These are phyloP conservation scores for Eclectus roratus DNA, from an alignment of 2,113 vertebrate species.

Conservation along the genomic window DNA sequence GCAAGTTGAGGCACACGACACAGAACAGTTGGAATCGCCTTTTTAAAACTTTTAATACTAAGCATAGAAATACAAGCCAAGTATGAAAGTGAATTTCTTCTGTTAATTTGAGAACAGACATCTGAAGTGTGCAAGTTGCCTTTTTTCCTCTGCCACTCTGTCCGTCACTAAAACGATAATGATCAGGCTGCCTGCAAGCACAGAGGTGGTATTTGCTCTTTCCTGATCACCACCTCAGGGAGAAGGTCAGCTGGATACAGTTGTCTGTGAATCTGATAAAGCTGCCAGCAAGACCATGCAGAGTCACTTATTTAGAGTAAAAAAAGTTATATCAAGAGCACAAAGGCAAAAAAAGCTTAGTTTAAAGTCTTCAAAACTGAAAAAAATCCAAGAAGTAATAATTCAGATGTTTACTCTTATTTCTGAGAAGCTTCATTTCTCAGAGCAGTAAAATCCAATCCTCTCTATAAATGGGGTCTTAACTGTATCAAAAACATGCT, in stretches of 20 bases:
- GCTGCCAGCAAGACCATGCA: not conserved
- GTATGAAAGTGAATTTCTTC: not conserved
- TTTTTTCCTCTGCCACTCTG: not conserved
- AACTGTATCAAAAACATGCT: not conserved
- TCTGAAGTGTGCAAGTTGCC: not conserved
- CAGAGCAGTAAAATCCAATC: not conserved
- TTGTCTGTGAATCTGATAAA: not conserved
- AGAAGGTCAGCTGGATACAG: not conserved
- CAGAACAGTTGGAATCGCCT: not conserved
- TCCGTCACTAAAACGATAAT: rapidly evolving
- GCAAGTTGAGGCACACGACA: not conserved
- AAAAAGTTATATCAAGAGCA: not conserved
- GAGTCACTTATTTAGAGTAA: not conserved
- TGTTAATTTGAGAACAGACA: not conserved
- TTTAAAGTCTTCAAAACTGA: not conserved
- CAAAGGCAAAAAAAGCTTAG: not conserved
- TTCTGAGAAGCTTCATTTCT: not conserved
- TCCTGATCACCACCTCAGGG: not conserved
- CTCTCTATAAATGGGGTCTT: not conserved
- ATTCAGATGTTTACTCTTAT: not conserved
- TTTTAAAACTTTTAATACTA: not conserved
- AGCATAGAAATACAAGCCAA: not conserved
- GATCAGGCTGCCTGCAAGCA: not conserved
- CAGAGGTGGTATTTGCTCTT: not conserved
- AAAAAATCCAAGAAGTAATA: not conserved